These are phyloP conservation scores for Rhincodon typus DNA, from an alignment of 2,797 vertebrate species.

Conservation along the genomic window DNA sequence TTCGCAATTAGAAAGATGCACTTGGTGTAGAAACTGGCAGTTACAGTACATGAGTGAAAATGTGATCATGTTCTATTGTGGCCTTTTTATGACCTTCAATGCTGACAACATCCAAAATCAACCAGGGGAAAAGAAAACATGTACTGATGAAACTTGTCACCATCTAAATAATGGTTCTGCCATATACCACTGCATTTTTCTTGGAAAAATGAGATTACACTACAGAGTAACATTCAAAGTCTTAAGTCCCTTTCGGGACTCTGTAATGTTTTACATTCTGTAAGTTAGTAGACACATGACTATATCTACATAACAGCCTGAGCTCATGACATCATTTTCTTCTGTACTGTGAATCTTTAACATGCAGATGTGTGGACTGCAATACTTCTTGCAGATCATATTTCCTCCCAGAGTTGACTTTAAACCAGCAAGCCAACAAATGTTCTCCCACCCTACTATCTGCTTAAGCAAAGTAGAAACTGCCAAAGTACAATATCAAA, in stretches of 20 bases:
- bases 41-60: not conserved
- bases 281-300: slow-evolving; percentile 15
- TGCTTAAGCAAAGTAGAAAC: slow-evolving; percentile 41
- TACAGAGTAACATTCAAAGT: not conserved
- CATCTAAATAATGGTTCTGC: not conserved
- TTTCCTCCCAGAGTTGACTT: slow-evolving; percentile 43
- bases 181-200: not conserved
- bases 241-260: not conserved
- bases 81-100: not conserved
- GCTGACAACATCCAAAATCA: not conserved
- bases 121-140: slow-evolving; percentile 8
- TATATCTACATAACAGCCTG: slow-evolving; percentile 2
- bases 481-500: slow-evolving; percentile 42
- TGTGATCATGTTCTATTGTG: not conserved
- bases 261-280: slow-evolving; percentile 28
- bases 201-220: slow-evolving; percentile 6
- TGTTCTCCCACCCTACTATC: slow-evolving; percentile 40
- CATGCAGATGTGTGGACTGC: slow-evolving; percentile 32
- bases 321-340: not conserved
- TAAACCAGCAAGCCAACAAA: slow-evolving; percentile 44
- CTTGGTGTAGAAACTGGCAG: not conserved
- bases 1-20: not conserved
- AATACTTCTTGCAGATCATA: not conserved
- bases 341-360: slow-evolving; percentile 33
- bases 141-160: slow-evolving; percentile 2